A percentile compares a stretch with the other conserved stretches of the same genome.
Conservation (phyloP, 2,797 vertebrate species). For the Sus cebifrons region DNA sequence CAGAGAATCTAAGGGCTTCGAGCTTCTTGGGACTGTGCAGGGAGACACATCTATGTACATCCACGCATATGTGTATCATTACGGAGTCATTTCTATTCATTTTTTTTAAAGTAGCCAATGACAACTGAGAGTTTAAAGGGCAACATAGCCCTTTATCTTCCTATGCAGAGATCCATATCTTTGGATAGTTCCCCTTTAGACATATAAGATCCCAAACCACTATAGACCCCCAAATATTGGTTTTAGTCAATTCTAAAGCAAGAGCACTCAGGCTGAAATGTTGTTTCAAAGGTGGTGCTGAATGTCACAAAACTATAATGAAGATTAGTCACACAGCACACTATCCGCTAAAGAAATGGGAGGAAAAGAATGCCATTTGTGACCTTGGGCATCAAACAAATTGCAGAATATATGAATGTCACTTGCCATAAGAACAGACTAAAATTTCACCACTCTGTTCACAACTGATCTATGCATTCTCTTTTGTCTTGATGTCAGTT, state of each 20-base stretch:
- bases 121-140: slow-evolving; percentile 50
- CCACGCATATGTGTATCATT: neutral
- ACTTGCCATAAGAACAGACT: slow-evolving; percentile 59
- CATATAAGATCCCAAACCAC: slow-evolving; percentile 48
- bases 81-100: slow-evolving; percentile 57
- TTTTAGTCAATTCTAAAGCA: slow-evolving; percentile 69
- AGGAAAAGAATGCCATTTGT: slow-evolving; percentile 74
- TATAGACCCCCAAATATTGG: slow-evolving; percentile 56
- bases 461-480: slow-evolving; percentile 47
- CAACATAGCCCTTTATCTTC: slow-evolving; percentile 35
- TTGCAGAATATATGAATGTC: slow-evolving; percentile 72
- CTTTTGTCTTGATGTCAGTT: slow-evolving; percentile 71
- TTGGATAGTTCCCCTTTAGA: slow-evolving; percentile 64
- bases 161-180: neutral
- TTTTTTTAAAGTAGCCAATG: slow-evolving; percentile 43
- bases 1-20: slow-evolving; percentile 44
- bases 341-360: slow-evolving; percentile 53
- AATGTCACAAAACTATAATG: slow-evolving; percentile 75
- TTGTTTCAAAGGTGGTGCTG: slow-evolving; percentile 74
- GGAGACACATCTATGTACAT: neutral
- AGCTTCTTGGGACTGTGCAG: neutral
- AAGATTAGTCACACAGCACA: slow-evolving; percentile 72
- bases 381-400: slow-evolving; percentile 76
- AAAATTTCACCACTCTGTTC: slow-evolving; percentile 70
- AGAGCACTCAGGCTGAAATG: slow-evolving; percentile 59